A percentile compares a stretch with the other conserved stretches of the same genome.
Evolutionary conservation across 2,888 invertebrate genomes (phyloP).

Genomic region (Cerceris ruficornis): DNA sequence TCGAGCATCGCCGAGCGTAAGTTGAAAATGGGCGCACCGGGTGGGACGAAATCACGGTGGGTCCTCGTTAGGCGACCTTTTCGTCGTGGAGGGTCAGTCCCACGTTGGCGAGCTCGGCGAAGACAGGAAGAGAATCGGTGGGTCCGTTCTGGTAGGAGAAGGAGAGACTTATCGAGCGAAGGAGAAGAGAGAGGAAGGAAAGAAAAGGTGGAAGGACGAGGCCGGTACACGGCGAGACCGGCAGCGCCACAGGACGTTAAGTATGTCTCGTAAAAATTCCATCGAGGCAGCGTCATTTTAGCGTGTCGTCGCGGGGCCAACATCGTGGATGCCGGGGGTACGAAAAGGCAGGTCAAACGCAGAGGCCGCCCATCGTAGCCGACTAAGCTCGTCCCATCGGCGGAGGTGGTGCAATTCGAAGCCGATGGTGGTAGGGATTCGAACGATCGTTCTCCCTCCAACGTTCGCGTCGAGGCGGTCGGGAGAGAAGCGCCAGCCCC

Average conservation of each 20-base stretch:
- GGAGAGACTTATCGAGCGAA: neutral
- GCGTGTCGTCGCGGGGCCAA: constrained; percentile 43
- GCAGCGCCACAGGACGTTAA: constrained; percentile 74
- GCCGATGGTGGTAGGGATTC: constrained; percentile 20
- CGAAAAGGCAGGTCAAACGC: constrained; percentile 44
- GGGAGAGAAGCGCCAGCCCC: constrained; percentile 59
- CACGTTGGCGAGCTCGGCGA: constrained; percentile 36
- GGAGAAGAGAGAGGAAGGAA: neutral
- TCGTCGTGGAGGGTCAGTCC: constrained; percentile 67
- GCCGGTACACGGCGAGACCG: constrained; percentile 42
- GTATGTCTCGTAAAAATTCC: constrained; percentile 81
- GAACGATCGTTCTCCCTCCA: constrained; percentile 61
- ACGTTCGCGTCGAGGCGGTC: constrained; percentile 62
- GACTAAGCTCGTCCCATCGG: constrained; percentile 81
- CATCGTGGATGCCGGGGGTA: constrained; percentile 65
- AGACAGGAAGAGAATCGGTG: constrained; percentile 1
- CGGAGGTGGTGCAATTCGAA: constrained; percentile 60
- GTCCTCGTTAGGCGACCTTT: constrained; percentile 63
- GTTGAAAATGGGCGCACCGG: constrained; percentile 49
- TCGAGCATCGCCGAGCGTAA: constrained; percentile 38
- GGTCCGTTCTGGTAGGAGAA: neutral
- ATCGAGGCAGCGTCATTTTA: constrained; percentile 79
- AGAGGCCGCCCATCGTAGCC: constrained; percentile 43
- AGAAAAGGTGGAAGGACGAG: constrained; percentile 52
- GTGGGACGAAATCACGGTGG: constrained; percentile 65